Percentiles rank a stretch among this genome's conserved stretches.
Conservation (phyloP, 2,113 vertebrate genomes). For the Scolopax mira region DNA sequence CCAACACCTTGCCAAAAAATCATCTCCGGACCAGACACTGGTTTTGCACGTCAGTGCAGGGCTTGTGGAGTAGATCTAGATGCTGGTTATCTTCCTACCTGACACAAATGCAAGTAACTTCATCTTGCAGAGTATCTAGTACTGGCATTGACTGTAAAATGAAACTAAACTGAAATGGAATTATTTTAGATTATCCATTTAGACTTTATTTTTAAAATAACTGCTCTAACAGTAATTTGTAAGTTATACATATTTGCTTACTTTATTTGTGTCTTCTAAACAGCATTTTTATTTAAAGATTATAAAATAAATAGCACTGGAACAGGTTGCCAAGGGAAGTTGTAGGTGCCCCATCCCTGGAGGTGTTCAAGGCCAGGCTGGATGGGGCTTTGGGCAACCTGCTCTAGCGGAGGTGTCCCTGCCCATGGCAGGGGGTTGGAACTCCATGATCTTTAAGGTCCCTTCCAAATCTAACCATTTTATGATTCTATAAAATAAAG, state of each 20-base stretch:
- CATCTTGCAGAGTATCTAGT: not conserved
- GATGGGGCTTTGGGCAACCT: too few relatives aligned
- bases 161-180: not conserved
- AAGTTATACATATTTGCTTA: not conserved
- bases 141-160: not conserved
- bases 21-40: not conserved
- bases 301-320: not conserved
- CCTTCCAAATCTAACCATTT: too few relatives aligned
- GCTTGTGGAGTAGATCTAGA: not conserved
- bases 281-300: conserved; percentile 42
- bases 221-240: not conserved
- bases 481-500: conserved; percentile 12
- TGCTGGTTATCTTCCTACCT: not conserved
- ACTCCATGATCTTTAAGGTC: too few relatives aligned
- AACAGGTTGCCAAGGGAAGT: too few relatives aligned
- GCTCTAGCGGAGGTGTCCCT: too few relatives aligned
- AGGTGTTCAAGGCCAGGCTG: too few relatives aligned
- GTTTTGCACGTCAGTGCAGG: not conserved
- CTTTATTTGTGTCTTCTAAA: conserved; percentile 44
- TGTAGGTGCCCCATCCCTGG: too few relatives aligned
- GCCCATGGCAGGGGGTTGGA: too few relatives aligned
- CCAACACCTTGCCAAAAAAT: not conserved
- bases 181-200: not conserved
- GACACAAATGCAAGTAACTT: conserved; percentile 7
- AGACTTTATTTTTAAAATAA: not conserved